Base-by-base conservation (phyloP, 2,888 invertebrate species). In the Aporophyla lueneburgensis region DNA sequence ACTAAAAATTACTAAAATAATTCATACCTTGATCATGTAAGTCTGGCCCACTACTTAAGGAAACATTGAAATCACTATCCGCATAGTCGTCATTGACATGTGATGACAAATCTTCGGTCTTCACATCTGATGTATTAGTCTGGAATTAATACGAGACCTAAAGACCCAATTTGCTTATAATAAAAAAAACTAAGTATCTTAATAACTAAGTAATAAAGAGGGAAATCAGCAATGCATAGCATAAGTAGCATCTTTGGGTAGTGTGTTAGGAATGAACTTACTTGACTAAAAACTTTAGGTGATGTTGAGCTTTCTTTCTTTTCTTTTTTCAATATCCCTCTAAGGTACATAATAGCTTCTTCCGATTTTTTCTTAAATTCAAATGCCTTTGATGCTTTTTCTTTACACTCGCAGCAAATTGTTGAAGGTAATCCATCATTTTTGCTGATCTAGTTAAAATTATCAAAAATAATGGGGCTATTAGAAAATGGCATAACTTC, bases 371-470 rank as follows among this genome's bases (percentile, higher is more conserved):
- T 93, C 86, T 93, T 95, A 84, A 96, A 96, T 58, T 94, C 90
- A 90, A 92, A 96, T 43, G 96, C 96, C 69, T 89, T 93, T 33
- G 89, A 84, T 9, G 95, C 96, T 65, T 94, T 95, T 49, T 94
- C 92, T 77, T 91, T 93, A 81, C 96, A 96, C 14, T 92, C 90
- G 14, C 84, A 86, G 80, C 96, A 96, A 78, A 96, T 93, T 71
- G 93, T 94, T 49, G 92, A 84, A 10, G 96, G 96, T 53, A 96
- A 87, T 5, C 95, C 96, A 93, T 96, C 96, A 63, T 91, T 92
- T 86, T 89, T 91, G 66, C 88, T 88, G 80, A 96, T 93, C 96
- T 96, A 87, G n/a, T 85, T 78, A 59, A 43, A 67, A 62, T 68
- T 49, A 53, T 21, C 67, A 46, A 43, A 67, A 54, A 78, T 12